Base-by-base conservation (phyloP, 1,140 invertebrate genomes). In the Trialeurodes vaporariorum region DNA sequence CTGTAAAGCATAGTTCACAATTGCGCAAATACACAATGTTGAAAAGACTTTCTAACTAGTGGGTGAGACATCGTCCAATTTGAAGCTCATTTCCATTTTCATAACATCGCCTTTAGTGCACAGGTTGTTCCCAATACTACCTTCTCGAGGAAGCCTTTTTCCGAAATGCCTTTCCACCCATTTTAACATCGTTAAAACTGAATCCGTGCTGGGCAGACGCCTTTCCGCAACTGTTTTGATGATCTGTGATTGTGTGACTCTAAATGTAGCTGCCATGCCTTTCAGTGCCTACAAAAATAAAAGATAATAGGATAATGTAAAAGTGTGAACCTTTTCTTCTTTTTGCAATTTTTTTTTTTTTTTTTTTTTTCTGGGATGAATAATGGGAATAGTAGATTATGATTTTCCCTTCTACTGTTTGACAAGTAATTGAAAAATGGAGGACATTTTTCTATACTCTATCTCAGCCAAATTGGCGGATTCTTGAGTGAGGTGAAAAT, bases 221-320 rank as follows among this genome's bases (percentile, higher is more conserved):
- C 90, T 83, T 75, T 94, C 90, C 0, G 92, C 92, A 0, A 87
- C 87, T 1, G 92, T 94, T 71, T 88, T 88, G n/a, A 90, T 88
- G 70, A 92, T 91, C 71, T 88, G 83, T 1, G 90, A 92, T 0
- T 88, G 88, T 0, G 90, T 88, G 1, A 95, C 89, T 27, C 92
- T 84, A 82, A 94, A 95, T 9, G 92, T 94, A 0, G 90, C 88
- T 1, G 92, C 92, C 90, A 95, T 93, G 76, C 90, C 90, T 82
- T 92, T 91, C 21, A 92, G 76, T 2, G 90, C 88, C 88, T 91
- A 71, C 27, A 77, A 71, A 72, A 17, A 60, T 5, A 61, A 26
- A n/a, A n/a, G n/a, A n/a, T n/a, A n/a, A n/a, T n/a, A n/a, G n/a
- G n/a, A n/a, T n/a, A n/a, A n/a, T n/a, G n/a, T n/a, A n/a, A n/a